phyloP scores from a whole-genome alignment of 2,797 vertebrate species.

The Sciaenops ocellatus region DNA sequence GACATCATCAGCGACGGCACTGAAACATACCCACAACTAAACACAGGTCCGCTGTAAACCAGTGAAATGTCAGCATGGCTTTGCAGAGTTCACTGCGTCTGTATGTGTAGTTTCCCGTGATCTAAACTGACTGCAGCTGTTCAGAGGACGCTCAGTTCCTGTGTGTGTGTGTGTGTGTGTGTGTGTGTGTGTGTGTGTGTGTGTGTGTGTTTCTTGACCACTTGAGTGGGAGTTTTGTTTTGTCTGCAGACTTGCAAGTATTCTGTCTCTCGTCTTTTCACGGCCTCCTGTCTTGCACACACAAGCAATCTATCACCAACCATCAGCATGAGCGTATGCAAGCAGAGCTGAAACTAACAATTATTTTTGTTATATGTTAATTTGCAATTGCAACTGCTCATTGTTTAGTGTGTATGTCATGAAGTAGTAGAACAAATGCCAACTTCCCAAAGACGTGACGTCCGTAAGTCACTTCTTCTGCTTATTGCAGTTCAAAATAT shows the following conservation, averaged over 20 bases:
- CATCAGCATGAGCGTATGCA: not conserved
- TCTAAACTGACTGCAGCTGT: constrained; percentile 75
- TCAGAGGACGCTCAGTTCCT: constrained; percentile 45
- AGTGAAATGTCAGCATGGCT: constrained; percentile 42
- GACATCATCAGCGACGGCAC: constrained; percentile 53
- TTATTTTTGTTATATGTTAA: not conserved
- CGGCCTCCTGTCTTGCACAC: constrained; percentile 3
- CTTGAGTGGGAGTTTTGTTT: constrained; percentile 65
- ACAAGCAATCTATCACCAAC: too few species aligned
- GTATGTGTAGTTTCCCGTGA: constrained; percentile 47
- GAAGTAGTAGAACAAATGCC: not conserved
- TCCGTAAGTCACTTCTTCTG: not conserved
- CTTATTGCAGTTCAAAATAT: too few species aligned
- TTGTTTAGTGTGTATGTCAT: not conserved
- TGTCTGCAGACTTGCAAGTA: constrained; percentile 54
- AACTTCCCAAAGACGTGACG: not conserved
- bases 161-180: constrained; percentile 3
- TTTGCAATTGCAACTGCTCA: not conserved
- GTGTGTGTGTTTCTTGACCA: constrained; percentile 24
- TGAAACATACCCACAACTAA: constrained; percentile 47
- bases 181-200: constrained; percentile 19
- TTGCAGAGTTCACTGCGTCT: constrained; percentile 29
- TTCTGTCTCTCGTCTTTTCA: constrained; percentile 29
- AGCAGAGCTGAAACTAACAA: not conserved
- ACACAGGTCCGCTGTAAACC: constrained; percentile 47